Conservation (phyloP, 2,113 vertebrate species). For the Myodes glareolus region DNA sequence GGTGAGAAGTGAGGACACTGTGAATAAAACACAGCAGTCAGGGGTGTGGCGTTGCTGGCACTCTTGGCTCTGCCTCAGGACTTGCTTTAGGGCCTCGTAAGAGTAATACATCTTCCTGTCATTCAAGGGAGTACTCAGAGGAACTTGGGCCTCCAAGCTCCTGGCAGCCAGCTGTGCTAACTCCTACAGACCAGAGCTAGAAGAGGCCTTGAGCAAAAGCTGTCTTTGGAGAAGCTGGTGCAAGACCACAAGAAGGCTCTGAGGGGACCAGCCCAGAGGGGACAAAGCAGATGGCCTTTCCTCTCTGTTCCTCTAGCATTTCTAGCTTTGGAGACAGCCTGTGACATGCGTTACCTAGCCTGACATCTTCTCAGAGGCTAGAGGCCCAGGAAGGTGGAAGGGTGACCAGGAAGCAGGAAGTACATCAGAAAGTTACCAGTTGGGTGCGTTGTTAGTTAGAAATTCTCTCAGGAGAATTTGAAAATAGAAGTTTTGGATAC, state of each 20-base stretch:
- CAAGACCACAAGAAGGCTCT: background rate
- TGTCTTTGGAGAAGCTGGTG: background rate
- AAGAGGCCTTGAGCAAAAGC: background rate
- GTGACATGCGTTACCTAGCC: background rate
- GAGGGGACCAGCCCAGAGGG: background rate
- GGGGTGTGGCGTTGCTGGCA: background rate
- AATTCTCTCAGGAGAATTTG: background rate
- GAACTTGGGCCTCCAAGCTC: background rate
- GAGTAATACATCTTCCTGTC: background rate
- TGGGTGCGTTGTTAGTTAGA: background rate
- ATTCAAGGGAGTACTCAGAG: background rate
- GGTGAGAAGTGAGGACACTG: background rate
- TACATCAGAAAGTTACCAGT: background rate
- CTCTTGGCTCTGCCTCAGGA: background rate
- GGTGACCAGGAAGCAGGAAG: background rate
- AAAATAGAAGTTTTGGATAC: background rate
- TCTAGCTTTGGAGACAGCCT: background rate
- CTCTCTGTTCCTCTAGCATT: too few relatives aligned
- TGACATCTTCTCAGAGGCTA: background rate
- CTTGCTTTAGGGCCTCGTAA: background rate
- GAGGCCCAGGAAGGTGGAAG: accelerated
- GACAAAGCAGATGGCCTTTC: background rate
- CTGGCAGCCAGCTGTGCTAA: too few relatives aligned
- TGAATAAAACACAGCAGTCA: background rate
- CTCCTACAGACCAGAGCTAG: too few relatives aligned